phyloP scores from a whole-genome alignment of 2,113 vertebrate genomes.

The Dicaeum eximium region DNA sequence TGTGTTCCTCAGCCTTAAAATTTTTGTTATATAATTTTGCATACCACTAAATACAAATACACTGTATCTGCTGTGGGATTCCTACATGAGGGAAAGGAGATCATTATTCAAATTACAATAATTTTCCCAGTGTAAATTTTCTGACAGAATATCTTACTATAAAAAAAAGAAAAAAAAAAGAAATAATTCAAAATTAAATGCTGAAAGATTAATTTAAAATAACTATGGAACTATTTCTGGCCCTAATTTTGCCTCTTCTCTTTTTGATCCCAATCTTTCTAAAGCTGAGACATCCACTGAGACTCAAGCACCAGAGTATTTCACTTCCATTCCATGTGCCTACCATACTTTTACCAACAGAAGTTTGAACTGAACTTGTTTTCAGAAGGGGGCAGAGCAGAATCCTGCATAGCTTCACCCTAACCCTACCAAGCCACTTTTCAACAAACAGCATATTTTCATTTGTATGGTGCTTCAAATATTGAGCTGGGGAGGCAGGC shows the following conservation, averaged over 20 bases:
- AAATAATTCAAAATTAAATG: neutral
- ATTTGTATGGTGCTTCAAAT: neutral
- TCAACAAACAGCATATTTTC: fast-evolving
- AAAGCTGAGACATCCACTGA: neutral
- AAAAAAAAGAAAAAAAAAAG: neutral
- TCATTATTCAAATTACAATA: neutral
- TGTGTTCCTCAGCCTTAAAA: neutral
- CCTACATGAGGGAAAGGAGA: neutral
- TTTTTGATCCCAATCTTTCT: neutral
- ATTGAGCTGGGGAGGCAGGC: neutral
- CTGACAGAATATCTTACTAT: neutral
- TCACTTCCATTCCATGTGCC: neutral
- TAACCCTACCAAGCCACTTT: neutral
- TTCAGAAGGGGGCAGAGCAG: neutral
- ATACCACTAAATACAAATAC: neutral
- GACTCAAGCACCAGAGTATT: neutral
- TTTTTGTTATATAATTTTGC: neutral
- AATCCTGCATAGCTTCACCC: neutral
- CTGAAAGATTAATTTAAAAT: neutral
- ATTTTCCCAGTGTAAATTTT: neutral
- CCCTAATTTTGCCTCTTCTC: neutral
- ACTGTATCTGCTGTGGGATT: neutral
- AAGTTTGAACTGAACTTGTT: neutral
- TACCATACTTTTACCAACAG: neutral
- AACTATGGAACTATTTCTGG: neutral